phyloP scores from a whole-genome alignment of 2,797 vertebrate genomes.

The Heliangelus exortis region DNA sequence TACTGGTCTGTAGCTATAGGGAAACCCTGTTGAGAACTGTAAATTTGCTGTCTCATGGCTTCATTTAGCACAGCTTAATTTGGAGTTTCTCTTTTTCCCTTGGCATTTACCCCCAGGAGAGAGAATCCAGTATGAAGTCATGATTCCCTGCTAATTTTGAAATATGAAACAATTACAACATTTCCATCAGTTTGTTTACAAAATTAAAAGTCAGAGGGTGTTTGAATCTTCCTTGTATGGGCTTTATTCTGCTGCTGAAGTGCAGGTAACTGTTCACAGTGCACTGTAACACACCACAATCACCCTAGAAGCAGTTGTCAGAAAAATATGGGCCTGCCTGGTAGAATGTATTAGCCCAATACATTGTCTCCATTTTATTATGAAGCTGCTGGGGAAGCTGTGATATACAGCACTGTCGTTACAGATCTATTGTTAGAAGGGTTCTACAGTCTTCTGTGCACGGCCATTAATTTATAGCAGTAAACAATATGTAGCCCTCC shows the following conservation, averaged over 20 bases:
- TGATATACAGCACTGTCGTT: slow-evolving; percentile 93
- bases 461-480: slow-evolving; percentile 95
- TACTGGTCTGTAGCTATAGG: neutral
- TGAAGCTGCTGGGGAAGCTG: slow-evolving; percentile 81
- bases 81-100: slow-evolving; percentile 3
- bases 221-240: neutral
- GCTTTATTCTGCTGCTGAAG: slow-evolving; percentile 54
- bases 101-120: neutral
- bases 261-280: slow-evolving; percentile 75
- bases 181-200: neutral
- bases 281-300: slow-evolving; percentile 71
- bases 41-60: slow-evolving; percentile 13
- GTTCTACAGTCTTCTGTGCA: slow-evolving; percentile 84
- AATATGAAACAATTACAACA: neutral
- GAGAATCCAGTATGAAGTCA: neutral
- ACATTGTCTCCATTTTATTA: slow-evolving; percentile 90
- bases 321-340: slow-evolving; percentile 84
- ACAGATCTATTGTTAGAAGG: slow-evolving; percentile 89
- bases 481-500: slow-evolving; percentile 93
- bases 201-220: slow-evolving; percentile 30
- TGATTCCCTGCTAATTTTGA: slow-evolving; percentile 5
- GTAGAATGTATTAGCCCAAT: slow-evolving; percentile 92
- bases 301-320: slow-evolving; percentile 87
- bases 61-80: neutral
- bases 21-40: neutral